Evolutionary conservation across 1,140 invertebrate genomes (phyloP), one percentile per base, ranked within the genome.

Genomic region (Aleiodes sp.): DNA sequence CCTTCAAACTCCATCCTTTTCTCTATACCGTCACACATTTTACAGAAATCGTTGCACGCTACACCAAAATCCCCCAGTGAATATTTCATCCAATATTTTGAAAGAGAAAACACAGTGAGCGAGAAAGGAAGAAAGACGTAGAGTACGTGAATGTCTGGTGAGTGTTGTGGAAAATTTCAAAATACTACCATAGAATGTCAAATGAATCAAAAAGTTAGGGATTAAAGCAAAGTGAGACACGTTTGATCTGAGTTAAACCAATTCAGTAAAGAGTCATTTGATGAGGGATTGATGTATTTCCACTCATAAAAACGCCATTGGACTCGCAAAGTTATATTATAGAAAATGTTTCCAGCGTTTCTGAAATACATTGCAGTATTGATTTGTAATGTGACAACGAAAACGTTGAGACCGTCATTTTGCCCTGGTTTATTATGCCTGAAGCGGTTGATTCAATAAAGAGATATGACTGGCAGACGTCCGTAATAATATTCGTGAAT

Each of bases 21-120:
- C 76, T 77, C 73, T 65, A 26, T 74, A 74, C 75, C 75, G 79
- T 83, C 80, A 80, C 80, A 82, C 80, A 82, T 82, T 82, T 82
- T 82, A 82, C 76, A 73, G 76, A 81, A 82, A 82, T 78, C 76
- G 78, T 77, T 73, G 65, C 0, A 24, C 46, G 24, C 19, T 43
- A 43, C n/a, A n/a, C 10, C 19, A 43, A 43, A 43, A 43, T n/a
- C n/a, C n/a, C 39, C 6, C 14, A 16, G 39, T n/a, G 39, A 16
- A 16, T 16, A 43, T 16, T 43, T 43, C 12, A 43, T 43, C 39
- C 39, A 43, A n/a, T n/a, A n/a, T n/a, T n/a, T n/a, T n/a, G n/a
- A n/a, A n/a, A 43, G 19, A 2, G 6, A 16, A 43, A 4, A 43
- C n/a, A 16, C 39, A 43, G 19, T 16, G 39, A 16, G n/a, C 39